These are phyloP conservation scores for Champsocephalus esox DNA, from an alignment of 2,797 vertebrate genomes.

Conservation along the genomic window DNA sequence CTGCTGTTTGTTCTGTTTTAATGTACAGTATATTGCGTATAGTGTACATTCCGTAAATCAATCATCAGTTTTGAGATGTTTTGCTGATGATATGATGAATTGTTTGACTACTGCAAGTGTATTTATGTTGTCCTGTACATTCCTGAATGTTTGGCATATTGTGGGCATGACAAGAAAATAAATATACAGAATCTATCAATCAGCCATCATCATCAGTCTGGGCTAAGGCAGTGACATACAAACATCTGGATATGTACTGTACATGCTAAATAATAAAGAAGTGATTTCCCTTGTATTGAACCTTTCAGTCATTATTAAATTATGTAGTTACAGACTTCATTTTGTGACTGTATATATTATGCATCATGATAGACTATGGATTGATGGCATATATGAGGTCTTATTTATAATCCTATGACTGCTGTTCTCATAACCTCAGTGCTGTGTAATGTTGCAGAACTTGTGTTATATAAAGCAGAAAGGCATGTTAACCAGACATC, in stretches of 20 bases:
- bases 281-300: not conserved
- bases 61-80: no score
- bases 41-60: not conserved
- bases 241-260: not conserved
- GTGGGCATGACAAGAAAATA: no score
- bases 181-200: no score
- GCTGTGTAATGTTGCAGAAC: no score
- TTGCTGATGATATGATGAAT: no score
- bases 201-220: not conserved
- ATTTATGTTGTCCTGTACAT: no score
- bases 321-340: not conserved
- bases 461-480: no score
- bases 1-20: not conserved
- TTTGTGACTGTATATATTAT: not conserved
- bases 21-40: not conserved
- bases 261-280: not conserved
- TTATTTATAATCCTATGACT: conserved; percentile 13
- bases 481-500: conserved; percentile 9
- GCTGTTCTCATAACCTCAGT: conserved; percentile 29
- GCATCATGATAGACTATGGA: not conserved
- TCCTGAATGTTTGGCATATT: no score
- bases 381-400: not conserved
- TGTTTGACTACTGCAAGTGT: no score
- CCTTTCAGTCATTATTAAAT: conserved; percentile 1
- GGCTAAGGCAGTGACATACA: not conserved